A percentile compares a stretch with the other conserved stretches of the same genome.
Conservation (phyloP, 2,888 invertebrate species). For the Ischnus inquisitorius region DNA sequence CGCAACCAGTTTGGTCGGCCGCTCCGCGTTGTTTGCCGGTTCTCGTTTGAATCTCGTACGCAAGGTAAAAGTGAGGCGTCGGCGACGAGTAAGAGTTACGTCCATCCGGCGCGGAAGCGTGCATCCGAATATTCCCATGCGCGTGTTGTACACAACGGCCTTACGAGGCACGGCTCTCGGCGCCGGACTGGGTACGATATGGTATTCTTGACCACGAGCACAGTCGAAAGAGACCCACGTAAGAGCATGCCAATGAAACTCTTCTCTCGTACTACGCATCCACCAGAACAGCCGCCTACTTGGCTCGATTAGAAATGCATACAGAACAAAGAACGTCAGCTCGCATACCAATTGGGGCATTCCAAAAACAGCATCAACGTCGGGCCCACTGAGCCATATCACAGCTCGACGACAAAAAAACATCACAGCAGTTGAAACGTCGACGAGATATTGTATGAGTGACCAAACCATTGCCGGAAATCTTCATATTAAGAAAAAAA, state of each 20-base stretch:
- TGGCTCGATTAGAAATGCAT: slow-evolving; percentile 34
- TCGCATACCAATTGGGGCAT: slow-evolving; percentile 30
- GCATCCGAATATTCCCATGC: slow-evolving; percentile 24
- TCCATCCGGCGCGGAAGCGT: slow-evolving; percentile 43
- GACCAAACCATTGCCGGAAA: neutral
- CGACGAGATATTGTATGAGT: neutral
- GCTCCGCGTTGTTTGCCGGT: neutral
- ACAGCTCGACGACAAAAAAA: neutral
- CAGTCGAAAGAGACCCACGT: slow-evolving; percentile 38
- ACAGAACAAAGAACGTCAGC: slow-evolving; percentile 31
- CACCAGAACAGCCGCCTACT: slow-evolving; percentile 25
- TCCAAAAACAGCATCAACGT: slow-evolving; percentile 22
- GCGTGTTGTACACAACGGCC: neutral
- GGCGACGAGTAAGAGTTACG: slow-evolving; percentile 24
- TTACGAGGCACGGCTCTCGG: neutral
- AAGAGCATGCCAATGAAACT: slow-evolving; percentile 67
- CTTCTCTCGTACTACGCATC: slow-evolving; percentile 8
- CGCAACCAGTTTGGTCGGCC: neutral
- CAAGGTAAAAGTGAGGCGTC: neutral
- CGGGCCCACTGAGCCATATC: neutral
- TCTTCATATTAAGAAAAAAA: neutral
- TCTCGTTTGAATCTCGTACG: neutral
- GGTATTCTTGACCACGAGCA: slow-evolving; percentile 62
- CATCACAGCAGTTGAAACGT: neutral
- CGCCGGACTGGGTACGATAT: slow-evolving; percentile 5